Percentiles rank a stretch among this genome's conserved stretches.
phyloP scores from a whole-genome alignment of 2,888 invertebrate species.

The Ochropacha duplaris region DNA sequence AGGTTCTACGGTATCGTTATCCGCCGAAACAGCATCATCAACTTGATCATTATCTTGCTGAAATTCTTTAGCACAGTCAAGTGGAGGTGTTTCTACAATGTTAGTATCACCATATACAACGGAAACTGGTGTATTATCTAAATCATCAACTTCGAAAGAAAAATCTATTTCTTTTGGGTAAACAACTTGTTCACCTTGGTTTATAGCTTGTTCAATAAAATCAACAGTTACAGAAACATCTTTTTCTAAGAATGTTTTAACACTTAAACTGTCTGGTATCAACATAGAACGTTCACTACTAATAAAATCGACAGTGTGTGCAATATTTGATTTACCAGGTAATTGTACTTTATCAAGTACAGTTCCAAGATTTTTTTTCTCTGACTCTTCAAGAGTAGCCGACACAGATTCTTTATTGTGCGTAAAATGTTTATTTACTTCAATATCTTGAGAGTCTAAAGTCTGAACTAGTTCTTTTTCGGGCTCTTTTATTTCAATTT shows the following conservation, averaged over 20 bases:
- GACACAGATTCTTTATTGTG: not conserved
- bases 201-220: constrained; percentile 11
- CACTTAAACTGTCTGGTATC: constrained; percentile 1
- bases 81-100: constrained; percentile 23
- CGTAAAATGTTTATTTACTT: not conserved
- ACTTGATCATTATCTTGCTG: not conserved
- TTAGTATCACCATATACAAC: constrained; percentile 39
- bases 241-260: not conserved
- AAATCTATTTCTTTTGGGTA: constrained; percentile 28
- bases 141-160: constrained; percentile 53
- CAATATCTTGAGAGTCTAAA: not conserved
- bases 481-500: not conserved
- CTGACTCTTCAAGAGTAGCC: constrained; percentile 3
- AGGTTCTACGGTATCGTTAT: not conserved
- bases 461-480: not conserved
- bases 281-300: constrained; percentile 16
- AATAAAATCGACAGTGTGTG: constrained; percentile 23
- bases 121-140: constrained; percentile 44
- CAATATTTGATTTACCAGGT: constrained; percentile 17
- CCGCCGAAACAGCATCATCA: not conserved
- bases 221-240: constrained; percentile 3
- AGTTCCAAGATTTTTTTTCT: constrained; percentile 7
- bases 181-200: not conserved
- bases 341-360: constrained; percentile 2
- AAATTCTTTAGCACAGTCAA: constrained; percentile 6